Evolutionary conservation across 2,113 vertebrate species (phyloP).

Genomic region (Melanotaenia duboulayi): DNA sequence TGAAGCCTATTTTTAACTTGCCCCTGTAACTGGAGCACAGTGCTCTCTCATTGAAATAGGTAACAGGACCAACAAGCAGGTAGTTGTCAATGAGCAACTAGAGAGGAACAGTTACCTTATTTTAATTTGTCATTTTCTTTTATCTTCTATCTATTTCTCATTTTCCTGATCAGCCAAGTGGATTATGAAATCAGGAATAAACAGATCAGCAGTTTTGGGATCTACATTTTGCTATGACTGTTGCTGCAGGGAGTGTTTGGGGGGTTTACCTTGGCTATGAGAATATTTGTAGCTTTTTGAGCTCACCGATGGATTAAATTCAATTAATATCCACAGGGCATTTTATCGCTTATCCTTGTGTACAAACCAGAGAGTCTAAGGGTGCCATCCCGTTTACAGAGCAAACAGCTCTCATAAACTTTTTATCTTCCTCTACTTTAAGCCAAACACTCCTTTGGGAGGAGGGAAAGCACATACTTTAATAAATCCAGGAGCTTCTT

Average conservation of each 20-base stretch:
- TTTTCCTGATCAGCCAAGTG: neutral
- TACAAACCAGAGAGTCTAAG: constrained; percentile 48
- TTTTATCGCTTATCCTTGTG: constrained; percentile 56
- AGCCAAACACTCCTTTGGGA: constrained; percentile 18
- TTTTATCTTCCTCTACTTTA: constrained; percentile 41
- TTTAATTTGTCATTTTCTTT: neutral
- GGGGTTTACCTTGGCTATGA: constrained; percentile 23
- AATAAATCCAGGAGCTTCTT: constrained; percentile 2
- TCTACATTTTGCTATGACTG: constrained; percentile 13
- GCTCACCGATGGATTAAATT: constrained; percentile 52
- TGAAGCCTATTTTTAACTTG: constrained; percentile 78
- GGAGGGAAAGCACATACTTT: constrained; percentile 29
- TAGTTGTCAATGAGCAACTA: constrained; percentile 57
- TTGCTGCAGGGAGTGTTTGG: constrained; percentile 34
- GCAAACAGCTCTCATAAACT: constrained; percentile 37
- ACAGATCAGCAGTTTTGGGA: neutral
- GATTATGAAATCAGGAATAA: neutral
- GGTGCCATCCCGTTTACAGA: constrained; percentile 20
- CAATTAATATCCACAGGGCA: constrained; percentile 39
- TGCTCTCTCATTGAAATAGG: constrained; percentile 57
- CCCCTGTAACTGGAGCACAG: constrained; percentile 70
- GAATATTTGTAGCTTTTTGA: constrained; percentile 21
- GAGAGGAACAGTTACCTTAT: constrained; percentile 8
- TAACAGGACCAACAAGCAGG: constrained; percentile 51
- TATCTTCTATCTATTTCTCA: neutral